Base-by-base conservation (phyloP, 2,113 vertebrate species). In the Callospermophilus lateralis region DNA sequence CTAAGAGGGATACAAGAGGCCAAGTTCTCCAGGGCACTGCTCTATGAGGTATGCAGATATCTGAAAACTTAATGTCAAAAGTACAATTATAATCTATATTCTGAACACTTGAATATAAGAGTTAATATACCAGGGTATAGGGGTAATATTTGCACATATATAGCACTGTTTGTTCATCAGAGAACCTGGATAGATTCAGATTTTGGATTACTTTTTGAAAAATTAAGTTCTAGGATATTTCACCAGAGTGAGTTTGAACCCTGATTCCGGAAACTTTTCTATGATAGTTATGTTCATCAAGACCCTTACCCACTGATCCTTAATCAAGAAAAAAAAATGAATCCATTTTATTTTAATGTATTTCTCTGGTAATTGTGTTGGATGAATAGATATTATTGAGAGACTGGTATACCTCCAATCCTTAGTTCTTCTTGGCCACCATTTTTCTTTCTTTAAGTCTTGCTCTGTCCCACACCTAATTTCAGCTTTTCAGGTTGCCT, bases 401-500 rank as follows among this genome's bases (percentile, higher is more conserved):
- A 80, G 16, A 32, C 7, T n/a, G 55, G 65, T 63, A 65, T 26
- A 28, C 10, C 53, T 42, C 16, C 48, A 8, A 9, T 68, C 53
- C 20, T 20, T 58, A 79, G n/a, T 2, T 93, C n/a, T 42, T 32
- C 65, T 55, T 11, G 12, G 11, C 58, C 48, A 6, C 74, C 22
- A 32, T 76, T 89, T 89, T 37, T n/a, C 67, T 85, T 87, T 76
- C 58, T 39, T 79, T 28, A 58, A 39, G 37, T 28, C 63, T 85
- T 65, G 8, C 8, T n/a, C 8, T 24, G 24, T 24, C 22, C 65
- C 48, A 51, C 2, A 5, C 55, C 2, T 72, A 39, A 67, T 48
- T 96, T 95, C n/a, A 86, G 28, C 2, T 93, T 67, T 92, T 85
- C 37, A 72, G 16, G 70, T 58, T 58, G 85, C n/a, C 78, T 76